phyloP scores from a whole-genome alignment of 2,888 invertebrate genomes.

The Chalcosyrphus nemorum region DNA sequence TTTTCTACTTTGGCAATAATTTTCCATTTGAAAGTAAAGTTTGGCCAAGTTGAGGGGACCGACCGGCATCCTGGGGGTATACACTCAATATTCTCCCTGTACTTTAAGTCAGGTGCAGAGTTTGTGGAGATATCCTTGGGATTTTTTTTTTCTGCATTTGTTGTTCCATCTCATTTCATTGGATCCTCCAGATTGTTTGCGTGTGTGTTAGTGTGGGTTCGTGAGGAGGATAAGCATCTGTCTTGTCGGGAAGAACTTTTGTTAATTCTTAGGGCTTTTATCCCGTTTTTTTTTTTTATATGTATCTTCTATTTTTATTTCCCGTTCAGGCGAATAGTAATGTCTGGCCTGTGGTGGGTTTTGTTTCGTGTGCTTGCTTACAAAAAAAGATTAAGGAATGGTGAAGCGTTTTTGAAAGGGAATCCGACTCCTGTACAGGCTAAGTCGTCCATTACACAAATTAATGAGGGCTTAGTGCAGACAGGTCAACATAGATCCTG shows the following conservation, averaged over 20 bases:
- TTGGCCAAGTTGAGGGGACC: slow-evolving; percentile 20
- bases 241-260: slow-evolving; percentile 50
- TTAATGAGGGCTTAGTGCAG: slow-evolving; percentile 61
- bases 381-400: slow-evolving; percentile 28
- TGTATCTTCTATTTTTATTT: slow-evolving; percentile 34
- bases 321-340: not conserved
- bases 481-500: slow-evolving; percentile 40
- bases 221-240: slow-evolving; percentile 54
- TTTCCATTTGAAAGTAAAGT: slow-evolving; percentile 54
- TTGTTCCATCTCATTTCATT: slow-evolving; percentile 62
- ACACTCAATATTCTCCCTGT: not conserved
- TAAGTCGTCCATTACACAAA: slow-evolving; percentile 69
- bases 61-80: slow-evolving; percentile 9
- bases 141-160: slow-evolving; percentile 10
- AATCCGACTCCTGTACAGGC: not conserved
- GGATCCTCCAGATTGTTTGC: slow-evolving; percentile 14
- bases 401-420: slow-evolving; percentile 28
- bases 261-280: slow-evolving; percentile 54
- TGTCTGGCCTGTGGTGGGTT: slow-evolving; percentile 47
- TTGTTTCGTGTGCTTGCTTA: slow-evolving; percentile 42
- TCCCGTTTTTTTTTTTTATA: slow-evolving; percentile 23
- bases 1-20: slow-evolving; percentile 26
- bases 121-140: not conserved
- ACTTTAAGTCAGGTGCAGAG: slow-evolving; percentile 59
- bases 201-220: too few species aligned